Base-by-base conservation (phyloP, 2,797 vertebrate genomes). In the Epinephelus awoara region DNA sequence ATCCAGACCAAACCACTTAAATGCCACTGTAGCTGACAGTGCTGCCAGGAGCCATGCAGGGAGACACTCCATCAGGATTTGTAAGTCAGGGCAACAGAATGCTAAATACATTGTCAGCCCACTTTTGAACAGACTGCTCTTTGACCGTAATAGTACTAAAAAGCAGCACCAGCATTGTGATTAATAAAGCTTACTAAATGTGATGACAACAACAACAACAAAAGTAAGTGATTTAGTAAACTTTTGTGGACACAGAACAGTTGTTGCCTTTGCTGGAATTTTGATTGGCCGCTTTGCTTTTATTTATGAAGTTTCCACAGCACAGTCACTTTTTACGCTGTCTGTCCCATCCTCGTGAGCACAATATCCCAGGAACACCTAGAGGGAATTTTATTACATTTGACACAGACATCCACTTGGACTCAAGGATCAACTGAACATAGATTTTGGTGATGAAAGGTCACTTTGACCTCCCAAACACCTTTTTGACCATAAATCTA, bases 151-250 rank as follows among this genome's bases (percentile, higher is more conserved):
- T 1, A 14, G 13, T 14, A 27, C 23, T 56, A 57, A 62, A 56
- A 46, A 51, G 6, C 27, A 67, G 23, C 50, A 44, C 29, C 68
- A 47, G 68, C 8, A 38, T 52, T 72, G 12, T 65, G 23, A 75
- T 46, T 15, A 38, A 17, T 44, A 51, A 25, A 59, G 19, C 14
- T 49, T n/a, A 34, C 14, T 58, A 21, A 18, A 64, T 6, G n/a
- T 40, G 19, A 34, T 0, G 7, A 34, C 34, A 6, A 34, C 34
- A 34, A 8, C 34, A 7, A 34, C 34, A 25, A n/a, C 2, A 63
- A 10, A 14, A 23, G 63, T 5, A 21, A 44, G 3, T 73, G 25
- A 29, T 49, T 3, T 34, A 15, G 18, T 23, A 21, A 47, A 23
- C 6, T 23, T 17, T 62, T 62, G 44, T 63, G 12, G 61, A 62